Evolutionary conservation across 2,113 vertebrate genomes (phyloP).

Genomic region (Phaethornis superciliosus): DNA sequence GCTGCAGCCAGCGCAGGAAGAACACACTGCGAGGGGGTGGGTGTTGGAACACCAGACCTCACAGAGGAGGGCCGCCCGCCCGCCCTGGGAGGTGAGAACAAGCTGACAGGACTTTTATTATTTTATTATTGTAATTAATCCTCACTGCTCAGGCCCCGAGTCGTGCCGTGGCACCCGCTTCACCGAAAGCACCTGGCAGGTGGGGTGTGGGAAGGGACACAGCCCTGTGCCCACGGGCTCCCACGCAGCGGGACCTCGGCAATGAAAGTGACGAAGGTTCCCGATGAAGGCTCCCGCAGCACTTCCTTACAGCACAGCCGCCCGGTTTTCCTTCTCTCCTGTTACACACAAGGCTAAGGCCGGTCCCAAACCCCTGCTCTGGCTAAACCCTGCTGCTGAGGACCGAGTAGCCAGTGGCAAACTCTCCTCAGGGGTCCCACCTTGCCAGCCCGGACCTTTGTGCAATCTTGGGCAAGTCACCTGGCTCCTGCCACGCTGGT

Average conservation of each 20-base stretch:
- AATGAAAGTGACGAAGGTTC: too few relatives aligned
- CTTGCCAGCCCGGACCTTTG: fast-evolving
- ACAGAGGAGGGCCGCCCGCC: fast-evolving
- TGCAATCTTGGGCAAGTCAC: not conserved
- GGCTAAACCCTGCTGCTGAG: not conserved
- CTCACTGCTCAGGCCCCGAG: not conserved
- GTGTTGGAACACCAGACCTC: not conserved
- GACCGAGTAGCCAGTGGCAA: fast-evolving
- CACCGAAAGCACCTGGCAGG: not conserved
- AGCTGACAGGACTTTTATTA: not conserved
- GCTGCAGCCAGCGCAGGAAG: not conserved
- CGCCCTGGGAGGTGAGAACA: not conserved
- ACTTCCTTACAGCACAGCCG: not conserved
- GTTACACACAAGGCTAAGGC: not conserved
- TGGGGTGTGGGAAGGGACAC: fast-evolving
- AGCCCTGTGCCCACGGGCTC: fast-evolving
- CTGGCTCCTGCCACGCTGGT: not conserved
- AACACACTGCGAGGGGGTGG: not conserved
- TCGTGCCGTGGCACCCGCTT: fast-evolving
- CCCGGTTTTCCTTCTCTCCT: not conserved
- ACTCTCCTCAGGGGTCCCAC: not conserved
- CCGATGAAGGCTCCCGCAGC: not conserved
- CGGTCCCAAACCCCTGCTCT: fast-evolving
- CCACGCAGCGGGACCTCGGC: not conserved
- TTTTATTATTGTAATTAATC: not conserved